These are phyloP conservation scores for zebrafish (Danio rerio) DNA, from an alignment of 2,113 vertebrate species.

Conservation along the genomic window DNA sequence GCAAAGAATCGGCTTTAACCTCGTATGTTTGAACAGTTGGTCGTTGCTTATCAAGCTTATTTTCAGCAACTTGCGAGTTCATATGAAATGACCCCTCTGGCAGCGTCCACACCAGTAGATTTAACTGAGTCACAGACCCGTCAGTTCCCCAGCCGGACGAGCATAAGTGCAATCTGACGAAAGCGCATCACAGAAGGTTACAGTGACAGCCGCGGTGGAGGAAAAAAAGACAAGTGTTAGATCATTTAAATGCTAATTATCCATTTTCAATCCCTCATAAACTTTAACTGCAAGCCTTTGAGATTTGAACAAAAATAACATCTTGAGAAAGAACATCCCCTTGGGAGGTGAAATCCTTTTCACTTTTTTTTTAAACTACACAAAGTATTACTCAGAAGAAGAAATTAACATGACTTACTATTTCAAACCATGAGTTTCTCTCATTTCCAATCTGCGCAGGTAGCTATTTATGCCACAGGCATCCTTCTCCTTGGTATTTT, in stretches of 20 bases:
- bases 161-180: conserved; percentile 39
- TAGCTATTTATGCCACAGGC: conserved; percentile 29
- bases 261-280: conserved; percentile 65
- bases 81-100: conserved; percentile 38
- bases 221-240: conserved; percentile 46
- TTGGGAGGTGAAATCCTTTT: conserved; percentile 38
- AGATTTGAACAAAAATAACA: conserved; percentile 62
- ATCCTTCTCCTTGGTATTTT: conserved; percentile 4
- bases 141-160: conserved; percentile 8
- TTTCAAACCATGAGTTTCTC: conserved; percentile 22
- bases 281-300: conserved; percentile 60
- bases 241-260: conserved; percentile 65
- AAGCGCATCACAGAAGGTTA: conserved; percentile 51
- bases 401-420: conserved; percentile 38
- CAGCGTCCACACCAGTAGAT: conserved; percentile 23
- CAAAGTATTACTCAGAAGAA: conserved; percentile 41
- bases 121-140: conserved; percentile 35
- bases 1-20: conserved; percentile 45
- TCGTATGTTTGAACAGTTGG: conserved; percentile 48
- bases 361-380: conserved; percentile 31
- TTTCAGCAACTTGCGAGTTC: conserved; percentile 28
- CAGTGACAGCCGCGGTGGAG: conserved; percentile 27
- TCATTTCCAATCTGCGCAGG: conserved; percentile 7
- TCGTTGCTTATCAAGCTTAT: conserved; percentile 34
- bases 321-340: conserved; percentile 55